Percentiles rank a stretch among this genome's conserved stretches.
phyloP scores from a whole-genome alignment of 2,113 vertebrate species.

The Nematolebias whitei region DNA sequence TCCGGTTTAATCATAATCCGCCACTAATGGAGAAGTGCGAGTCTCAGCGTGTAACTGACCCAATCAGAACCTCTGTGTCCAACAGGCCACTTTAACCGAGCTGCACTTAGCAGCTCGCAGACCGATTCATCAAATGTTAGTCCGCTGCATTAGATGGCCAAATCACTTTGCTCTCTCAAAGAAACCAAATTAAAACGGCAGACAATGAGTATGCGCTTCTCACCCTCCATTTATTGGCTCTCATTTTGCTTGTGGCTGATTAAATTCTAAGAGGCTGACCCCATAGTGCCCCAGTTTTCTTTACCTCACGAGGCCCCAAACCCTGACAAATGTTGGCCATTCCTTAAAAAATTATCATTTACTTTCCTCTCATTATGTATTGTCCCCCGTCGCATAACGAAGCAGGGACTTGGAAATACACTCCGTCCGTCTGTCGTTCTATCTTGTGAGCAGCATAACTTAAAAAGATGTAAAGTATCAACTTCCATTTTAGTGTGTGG shows the following conservation, averaged over 20 bases:
- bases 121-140: slow-evolving; percentile 55
- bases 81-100: slow-evolving; percentile 37
- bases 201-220: slow-evolving; percentile 52
- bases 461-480: too few relatives aligned
- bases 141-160: slow-evolving; percentile 38
- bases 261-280: slow-evolving; percentile 50
- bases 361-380: background rate
- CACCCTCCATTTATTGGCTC: slow-evolving; percentile 54
- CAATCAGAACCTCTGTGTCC: slow-evolving; percentile 9
- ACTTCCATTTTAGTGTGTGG: too few relatives aligned
- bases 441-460: too few relatives aligned
- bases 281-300: slow-evolving; percentile 48
- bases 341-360: background rate
- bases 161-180: slow-evolving; percentile 33
- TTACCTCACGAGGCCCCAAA: slow-evolving; percentile 40
- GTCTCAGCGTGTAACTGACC: slow-evolving; percentile 13
- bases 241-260: slow-evolving; percentile 39
- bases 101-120: slow-evolving; percentile 21
- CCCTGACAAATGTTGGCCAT: slow-evolving; percentile 17
- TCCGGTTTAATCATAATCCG: background rate
- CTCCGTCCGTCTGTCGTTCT: too few relatives aligned
- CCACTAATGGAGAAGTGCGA: background rate
- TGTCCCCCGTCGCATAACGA: too few relatives aligned
- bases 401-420: too few relatives aligned
- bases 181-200: slow-evolving; percentile 67